Evolutionary conservation across 1,140 invertebrate genomes (phyloP).

Genomic region (Episyrphus balteatus): DNA sequence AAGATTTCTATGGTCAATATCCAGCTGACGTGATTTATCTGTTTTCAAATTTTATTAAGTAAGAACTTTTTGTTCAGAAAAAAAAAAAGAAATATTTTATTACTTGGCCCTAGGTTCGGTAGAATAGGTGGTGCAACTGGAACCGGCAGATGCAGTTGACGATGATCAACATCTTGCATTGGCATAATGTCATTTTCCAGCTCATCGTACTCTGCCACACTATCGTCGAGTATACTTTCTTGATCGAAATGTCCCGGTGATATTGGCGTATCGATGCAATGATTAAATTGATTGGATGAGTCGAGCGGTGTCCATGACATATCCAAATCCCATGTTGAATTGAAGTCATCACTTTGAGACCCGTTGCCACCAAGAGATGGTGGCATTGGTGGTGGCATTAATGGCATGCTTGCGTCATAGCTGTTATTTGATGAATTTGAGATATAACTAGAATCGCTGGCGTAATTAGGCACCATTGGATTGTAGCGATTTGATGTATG

Average conservation of each 20-base stretch:
- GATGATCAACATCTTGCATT: conserved; percentile 48
- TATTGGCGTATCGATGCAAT: conserved; percentile 45
- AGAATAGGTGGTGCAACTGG: not conserved
- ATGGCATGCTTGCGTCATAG: conserved; percentile 7
- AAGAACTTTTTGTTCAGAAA: not conserved
- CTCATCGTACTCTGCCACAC: conserved; percentile 44
- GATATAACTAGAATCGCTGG: conserved; percentile 6
- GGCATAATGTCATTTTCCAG: conserved; percentile 28
- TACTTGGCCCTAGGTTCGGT: conserved; percentile 18
- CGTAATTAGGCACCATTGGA: conserved; percentile 2
- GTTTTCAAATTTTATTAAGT: not conserved
- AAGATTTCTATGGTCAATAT: conserved; percentile 74
- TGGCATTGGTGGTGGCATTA: conserved; percentile 46
- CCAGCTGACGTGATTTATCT: conserved; percentile 37
- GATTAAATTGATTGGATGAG: conserved; percentile 10
- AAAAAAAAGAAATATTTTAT: conserved; percentile 5
- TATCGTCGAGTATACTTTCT: conserved; percentile 35
- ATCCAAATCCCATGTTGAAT: conserved; percentile 32
- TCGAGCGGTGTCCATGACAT: conserved; percentile 30
- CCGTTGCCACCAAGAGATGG: conserved; percentile 20
- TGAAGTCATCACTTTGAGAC: conserved; percentile 16
- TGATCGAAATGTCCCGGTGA: conserved; percentile 57
- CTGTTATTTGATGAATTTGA: conserved; percentile 8
- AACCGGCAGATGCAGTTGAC: conserved; percentile 25
- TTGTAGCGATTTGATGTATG: not conserved